Percentiles rank a stretch among this genome's conserved stretches.
phyloP scores from a whole-genome alignment of 2,888 invertebrate genomes.

The Pterobdella sp. region DNA sequence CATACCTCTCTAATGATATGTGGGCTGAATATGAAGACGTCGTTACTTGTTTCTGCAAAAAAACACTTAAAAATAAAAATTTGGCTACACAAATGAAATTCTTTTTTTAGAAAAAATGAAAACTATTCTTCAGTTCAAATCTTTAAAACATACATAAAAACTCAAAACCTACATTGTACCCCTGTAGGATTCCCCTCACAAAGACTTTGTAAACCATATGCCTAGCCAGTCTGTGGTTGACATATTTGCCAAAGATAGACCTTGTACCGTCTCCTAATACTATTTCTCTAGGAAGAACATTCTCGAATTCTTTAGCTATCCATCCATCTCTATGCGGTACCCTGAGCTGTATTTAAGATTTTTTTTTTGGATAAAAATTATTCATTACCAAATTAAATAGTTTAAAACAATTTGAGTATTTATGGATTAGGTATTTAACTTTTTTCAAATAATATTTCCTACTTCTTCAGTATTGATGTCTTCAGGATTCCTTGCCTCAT shows the following conservation, averaged over 20 bases:
- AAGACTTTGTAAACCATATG: conserved; percentile 80
- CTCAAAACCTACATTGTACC: too few relatives aligned
- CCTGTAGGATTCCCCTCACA: conserved; percentile 81
- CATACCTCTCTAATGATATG: conserved; percentile 30
- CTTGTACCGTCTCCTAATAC: conserved; percentile 65
- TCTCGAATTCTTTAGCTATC: conserved; percentile 83
- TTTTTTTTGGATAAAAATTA: neutral
- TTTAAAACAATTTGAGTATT: neutral
- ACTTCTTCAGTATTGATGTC: conserved; percentile 54
- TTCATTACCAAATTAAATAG: neutral
- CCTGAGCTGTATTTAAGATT: conserved; percentile 1
- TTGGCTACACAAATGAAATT: neutral
- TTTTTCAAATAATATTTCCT: neutral
- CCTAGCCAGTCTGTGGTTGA: conserved; percentile 74
- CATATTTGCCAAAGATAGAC: conserved; percentile 63
- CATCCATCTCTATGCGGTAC: conserved; percentile 56
- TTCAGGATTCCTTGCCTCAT: conserved; percentile 69
- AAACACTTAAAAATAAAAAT: conserved; percentile 27
- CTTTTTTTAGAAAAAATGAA: too few relatives aligned
- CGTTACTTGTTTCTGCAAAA: neutral
- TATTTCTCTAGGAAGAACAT: conserved; percentile 74
- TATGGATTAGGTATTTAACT: neutral
- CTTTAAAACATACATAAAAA: too few relatives aligned
- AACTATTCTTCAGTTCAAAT: too few relatives aligned
- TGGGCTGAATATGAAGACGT: conserved; percentile 33